Base-by-base conservation (phyloP, 92 coral and sea anemone genomes). In the Epizoanthus illoricatus region DNA sequence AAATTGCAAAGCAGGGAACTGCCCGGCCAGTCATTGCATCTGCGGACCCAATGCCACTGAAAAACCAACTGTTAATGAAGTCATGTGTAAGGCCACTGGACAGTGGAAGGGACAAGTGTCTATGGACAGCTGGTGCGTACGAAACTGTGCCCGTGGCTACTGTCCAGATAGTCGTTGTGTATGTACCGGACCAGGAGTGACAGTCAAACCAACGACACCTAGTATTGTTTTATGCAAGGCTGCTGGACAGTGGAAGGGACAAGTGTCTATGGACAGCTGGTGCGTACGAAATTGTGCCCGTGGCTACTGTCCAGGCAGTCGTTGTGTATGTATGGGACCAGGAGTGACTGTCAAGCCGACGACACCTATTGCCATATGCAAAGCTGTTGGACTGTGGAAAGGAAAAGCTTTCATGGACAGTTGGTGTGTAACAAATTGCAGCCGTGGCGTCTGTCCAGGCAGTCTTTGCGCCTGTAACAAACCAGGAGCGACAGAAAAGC, bases 101-200 rank as follows among this genome's bases (percentile, higher is more conserved):
- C 55, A 6, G 4, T 75, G 81, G 81, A 33, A 36, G 11, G 81
- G 68, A 75, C 42, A 75, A 0, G 15, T 39, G 4, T 19, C 43
- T 40, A 85, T 85, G 84, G 84, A 85, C 69, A 40, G 11, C 0
- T 85, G 88, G 88, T 85, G 88, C 18, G 64, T 20, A 21, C 10
- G 0, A 15, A 85, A 85, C 63, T 85, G 88, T n/a, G 36, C 55
- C 11, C 62, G 20, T 3, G 83, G 75, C 1, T 7, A 84, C 41
- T 84, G 87, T 33, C 87, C 83, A 10, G 40, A 15, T 6, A 62
- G 47, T 2, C 64, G 47, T 9, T 84, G 87, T 54, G 42, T 15
- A 5, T 75, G 87, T 16, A 52, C 21, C 16, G 43, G 18, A n/a
- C 28, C 61, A 12, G 17, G 24, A 24, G 28, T 61, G 16, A 73